phyloP scores from a whole-genome alignment of 2,113 vertebrate genomes.

The Phyllopteryx taeniolatus region DNA sequence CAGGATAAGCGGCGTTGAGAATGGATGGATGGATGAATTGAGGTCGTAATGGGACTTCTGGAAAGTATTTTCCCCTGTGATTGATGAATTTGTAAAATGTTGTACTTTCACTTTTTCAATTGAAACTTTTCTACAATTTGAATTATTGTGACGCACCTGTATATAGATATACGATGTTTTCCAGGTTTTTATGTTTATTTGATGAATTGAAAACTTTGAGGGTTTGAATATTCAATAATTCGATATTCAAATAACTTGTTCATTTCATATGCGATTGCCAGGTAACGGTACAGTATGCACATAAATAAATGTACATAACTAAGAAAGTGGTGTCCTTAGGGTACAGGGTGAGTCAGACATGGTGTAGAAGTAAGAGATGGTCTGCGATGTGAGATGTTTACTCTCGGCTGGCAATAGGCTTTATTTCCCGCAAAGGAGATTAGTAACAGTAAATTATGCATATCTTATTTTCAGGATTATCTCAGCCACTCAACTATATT shows the following conservation, averaged over 20 bases:
- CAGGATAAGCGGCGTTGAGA: too few relatives aligned
- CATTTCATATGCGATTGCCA: background rate
- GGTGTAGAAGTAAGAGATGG: conserved; percentile 44
- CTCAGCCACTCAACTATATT: conserved; percentile 63
- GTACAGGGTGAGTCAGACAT: conserved; percentile 46
- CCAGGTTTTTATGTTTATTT: background rate
- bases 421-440: conserved; percentile 73
- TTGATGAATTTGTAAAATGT: too few relatives aligned
- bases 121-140: too few relatives aligned
- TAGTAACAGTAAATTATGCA: conserved; percentile 78
- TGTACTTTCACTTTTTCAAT: background rate
- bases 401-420: conserved; percentile 64
- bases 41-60: too few relatives aligned
- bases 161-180: background rate
- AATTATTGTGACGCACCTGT: too few relatives aligned
- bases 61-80: too few relatives aligned
- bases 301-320: conserved; percentile 60
- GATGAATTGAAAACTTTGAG: background rate
- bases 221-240: background rate
- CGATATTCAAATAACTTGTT: too few relatives aligned
- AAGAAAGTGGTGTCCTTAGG: conserved; percentile 57
- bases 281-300: conserved; percentile 42
- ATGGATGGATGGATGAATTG: too few relatives aligned
- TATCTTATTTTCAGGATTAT: conserved; percentile 76
- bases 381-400: conserved; percentile 64